A percentile compares a stretch with the other conserved stretches of the same genome.
Conservation (phyloP, 2,113 vertebrate species). For the Engraulis encrasicolus region DNA sequence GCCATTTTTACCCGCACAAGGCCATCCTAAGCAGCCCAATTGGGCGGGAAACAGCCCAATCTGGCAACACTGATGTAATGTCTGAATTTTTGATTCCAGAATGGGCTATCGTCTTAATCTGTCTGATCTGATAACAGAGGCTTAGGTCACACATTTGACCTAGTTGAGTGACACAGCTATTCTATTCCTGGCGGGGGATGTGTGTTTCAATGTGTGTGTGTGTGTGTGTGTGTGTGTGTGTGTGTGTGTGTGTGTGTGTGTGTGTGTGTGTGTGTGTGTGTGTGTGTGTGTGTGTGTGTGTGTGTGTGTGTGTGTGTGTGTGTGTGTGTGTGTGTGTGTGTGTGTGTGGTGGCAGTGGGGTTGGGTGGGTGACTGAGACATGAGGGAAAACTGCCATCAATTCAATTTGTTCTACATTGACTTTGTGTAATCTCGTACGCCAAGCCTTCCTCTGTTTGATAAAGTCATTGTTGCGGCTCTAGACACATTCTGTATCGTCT, state of each 20-base stretch:
- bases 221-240: no score
- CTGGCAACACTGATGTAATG: no score
- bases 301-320: no score
- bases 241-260: no score
- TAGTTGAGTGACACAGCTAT: not conserved
- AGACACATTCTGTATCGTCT: not conserved
- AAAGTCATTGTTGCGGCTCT: not conserved
- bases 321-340: no score
- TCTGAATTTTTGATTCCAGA: not conserved
- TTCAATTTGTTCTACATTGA: not conserved
- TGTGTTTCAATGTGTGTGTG: no score
- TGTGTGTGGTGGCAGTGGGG: no score
- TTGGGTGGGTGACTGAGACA: not conserved
- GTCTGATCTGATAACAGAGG: not conserved
- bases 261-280: no score
- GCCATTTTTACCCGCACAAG: no score
- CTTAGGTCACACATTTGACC: not conserved
- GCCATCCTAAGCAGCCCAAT: no score
- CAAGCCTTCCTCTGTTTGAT: not conserved
- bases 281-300: no score
- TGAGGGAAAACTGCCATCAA: not conserved
- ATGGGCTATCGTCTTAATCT: constrained; percentile 11
- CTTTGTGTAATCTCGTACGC: not conserved
- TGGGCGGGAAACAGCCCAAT: no score
- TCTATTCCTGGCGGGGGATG: not conserved